Evolutionary conservation across 2,113 vertebrate species (phyloP), one percentile per base, ranked within the genome.

Genomic region (Charadrius vociferus): DNA sequence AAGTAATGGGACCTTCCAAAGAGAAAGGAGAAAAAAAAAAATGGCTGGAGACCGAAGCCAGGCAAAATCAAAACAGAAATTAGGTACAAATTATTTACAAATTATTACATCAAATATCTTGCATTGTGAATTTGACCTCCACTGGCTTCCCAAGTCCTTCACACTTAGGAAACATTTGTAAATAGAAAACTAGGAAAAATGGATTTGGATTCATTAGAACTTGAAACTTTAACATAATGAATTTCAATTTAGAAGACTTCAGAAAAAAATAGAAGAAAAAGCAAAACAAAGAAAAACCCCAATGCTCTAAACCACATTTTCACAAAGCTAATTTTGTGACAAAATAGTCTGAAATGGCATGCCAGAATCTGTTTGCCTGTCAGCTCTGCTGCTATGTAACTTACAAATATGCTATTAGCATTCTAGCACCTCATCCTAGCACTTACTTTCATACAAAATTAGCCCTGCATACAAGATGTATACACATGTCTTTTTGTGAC

Each of bases 401-500:
- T 94, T 90, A 79, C 41, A 94, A 92, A 89, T 78, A 94, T 13
- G 37, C 86, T 94, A 89, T 91, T 96, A 96, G n/a, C 81, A 96
- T 94, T 93, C 89, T 91, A 93, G 52, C 89, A 91, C 89, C 73
- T 93, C 95, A 89, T 86, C 47, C 68, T 89, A 75, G 65, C 86
- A 67, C 83, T 88, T 39, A 36, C 49, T 95, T 78, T 93, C 37
- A 49, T 87, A 78, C 20, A 86, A 87, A 95, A 95, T 81, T 84
- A 91, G 72, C 61, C 68, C 32, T 53, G 50, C 36, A 62, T 73
- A 30, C 41, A 74, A 96, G 80, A 95, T 84, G 34, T 39, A 89
- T 52, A 87, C 83, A 96, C 63, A 68, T 73, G 79, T 78, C 85
- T 97, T 94, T 92, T 88, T 88, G 83, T 94, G 94, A 89, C 53